Evolutionary conservation across 2,113 vertebrate genomes (phyloP), one percentile per base, ranked within the genome.

Genomic region (Casuarius casuarius): DNA sequence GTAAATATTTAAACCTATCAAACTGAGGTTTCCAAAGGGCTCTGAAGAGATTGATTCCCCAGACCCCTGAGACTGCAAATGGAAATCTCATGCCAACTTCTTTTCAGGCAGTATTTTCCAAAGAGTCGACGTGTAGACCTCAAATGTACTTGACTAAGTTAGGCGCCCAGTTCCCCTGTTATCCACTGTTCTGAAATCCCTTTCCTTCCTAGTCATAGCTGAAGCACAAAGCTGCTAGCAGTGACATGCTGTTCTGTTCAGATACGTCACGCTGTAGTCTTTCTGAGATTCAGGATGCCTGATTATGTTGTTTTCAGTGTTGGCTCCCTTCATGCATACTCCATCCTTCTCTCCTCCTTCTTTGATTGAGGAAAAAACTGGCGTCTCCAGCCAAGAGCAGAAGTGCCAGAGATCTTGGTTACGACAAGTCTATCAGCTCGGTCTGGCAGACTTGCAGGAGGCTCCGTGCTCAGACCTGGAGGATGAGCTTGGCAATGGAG

Each of bases 1-100:
- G 89, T 68, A 89, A 90, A 94, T 86, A 92, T 91, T 76, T 72
- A 72, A 87, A 94, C 86, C 70, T 77, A 87, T 73, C 66, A 76
- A 68, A 19, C 25, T 12, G 84, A 82, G 70, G 71, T 89, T 96
- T 94, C 80, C 80, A 40, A 87, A 84, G 89, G 73, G 25, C 83
- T 90, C 83, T 67, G 12, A 90, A 89, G 83, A 89, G 83, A 86
- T 68, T 75, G 91, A 87, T 94, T 84, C 58, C 40, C 77, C 86
- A 87, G n/a, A 18, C 33, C 61, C 75, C 58, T 44, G 54, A 1
- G 42, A 86, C 56, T 88, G 56, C 76, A 90, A 92, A 87, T 65
- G 90, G 76, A 73, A 71, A 63, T 51, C 65, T 25, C 0, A 0
- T 94, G 93, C 77, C 89, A 89, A 71, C 10, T 71, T 78, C 66